A percentile compares a stretch with the other conserved stretches of the same genome.
Evolutionary conservation across 2,888 invertebrate genomes (phyloP).

Genomic region (Eugnorisma glareosa): DNA sequence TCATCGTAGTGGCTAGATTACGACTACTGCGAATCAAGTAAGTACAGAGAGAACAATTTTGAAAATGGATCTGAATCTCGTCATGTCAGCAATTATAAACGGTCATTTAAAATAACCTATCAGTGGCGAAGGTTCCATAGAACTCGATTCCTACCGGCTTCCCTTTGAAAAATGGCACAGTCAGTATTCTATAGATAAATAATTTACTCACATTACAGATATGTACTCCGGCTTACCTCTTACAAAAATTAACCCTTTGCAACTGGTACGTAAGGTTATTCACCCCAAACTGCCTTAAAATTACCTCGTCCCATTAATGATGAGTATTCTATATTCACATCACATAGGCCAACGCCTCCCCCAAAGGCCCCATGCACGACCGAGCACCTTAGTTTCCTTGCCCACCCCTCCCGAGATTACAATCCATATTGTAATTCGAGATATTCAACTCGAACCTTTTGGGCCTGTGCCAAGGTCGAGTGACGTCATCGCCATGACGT

Average conservation of each 20-base stretch:
- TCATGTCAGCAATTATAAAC: background rate
- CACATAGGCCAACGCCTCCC: background rate
- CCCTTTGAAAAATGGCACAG: no score
- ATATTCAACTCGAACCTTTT: constrained; percentile 54
- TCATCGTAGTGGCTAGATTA: background rate
- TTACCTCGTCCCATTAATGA: background rate
- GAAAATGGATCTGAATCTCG: background rate
- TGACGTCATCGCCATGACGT: constrained; percentile 72
- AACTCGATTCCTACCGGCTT: no score
- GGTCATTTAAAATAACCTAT: no score
- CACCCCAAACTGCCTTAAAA: background rate
- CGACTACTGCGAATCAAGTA: background rate
- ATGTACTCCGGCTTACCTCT: no score
- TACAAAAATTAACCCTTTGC: no score
- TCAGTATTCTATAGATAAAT: no score
- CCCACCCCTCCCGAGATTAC: constrained; percentile 39
- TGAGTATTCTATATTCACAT: background rate
- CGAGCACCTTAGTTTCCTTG: constrained; percentile 24
- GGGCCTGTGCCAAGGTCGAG: constrained; percentile 70
- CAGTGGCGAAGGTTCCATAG: no score
- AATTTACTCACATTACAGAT: no score
- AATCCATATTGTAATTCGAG: constrained; percentile 59
- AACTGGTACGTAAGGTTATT: background rate
- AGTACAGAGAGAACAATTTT: background rate
- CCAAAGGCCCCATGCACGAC: constrained; percentile 2